Conservation (phyloP, 1,140 invertebrate species). For the Mylabris phalerata region DNA sequence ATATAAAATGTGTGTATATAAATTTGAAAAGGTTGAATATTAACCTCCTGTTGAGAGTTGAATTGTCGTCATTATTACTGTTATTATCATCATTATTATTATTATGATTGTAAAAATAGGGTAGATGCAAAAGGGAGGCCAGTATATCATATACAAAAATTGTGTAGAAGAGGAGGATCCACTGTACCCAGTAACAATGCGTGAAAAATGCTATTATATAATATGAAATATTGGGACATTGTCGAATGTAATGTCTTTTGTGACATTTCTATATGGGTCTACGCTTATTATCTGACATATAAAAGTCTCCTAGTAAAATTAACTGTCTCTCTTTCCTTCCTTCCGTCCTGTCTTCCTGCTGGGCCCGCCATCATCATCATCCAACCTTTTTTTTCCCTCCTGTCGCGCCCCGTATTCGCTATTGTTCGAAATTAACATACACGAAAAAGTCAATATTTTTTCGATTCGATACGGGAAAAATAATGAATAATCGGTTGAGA, state of each 20-base stretch:
- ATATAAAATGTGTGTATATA: too few relatives aligned
- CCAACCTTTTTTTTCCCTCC: too few relatives aligned
- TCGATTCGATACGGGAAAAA: too few relatives aligned
- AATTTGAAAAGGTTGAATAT: background rate
- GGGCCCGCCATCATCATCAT: too few relatives aligned
- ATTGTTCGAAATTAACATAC: too few relatives aligned
- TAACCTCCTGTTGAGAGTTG: conserved; percentile 2
- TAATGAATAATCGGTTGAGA: too few relatives aligned
- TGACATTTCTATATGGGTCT: conserved; percentile 14
- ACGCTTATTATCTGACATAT: conserved; percentile 14
- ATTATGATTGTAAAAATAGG: too few relatives aligned
- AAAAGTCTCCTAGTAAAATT: conserved; percentile 10
- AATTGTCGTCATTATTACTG: conserved; percentile 3
- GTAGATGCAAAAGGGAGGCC: background rate
- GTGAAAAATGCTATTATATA: conserved; percentile 12
- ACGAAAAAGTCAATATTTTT: too few relatives aligned
- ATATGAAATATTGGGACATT: conserved; percentile 10
- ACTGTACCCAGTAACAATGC: conserved; percentile 6
- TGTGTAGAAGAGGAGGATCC: too few relatives aligned
- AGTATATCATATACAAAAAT: background rate
- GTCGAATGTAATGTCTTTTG: conserved; percentile 15
- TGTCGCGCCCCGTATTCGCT: too few relatives aligned
- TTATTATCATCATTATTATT: too few relatives aligned
- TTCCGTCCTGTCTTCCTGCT: too few relatives aligned
- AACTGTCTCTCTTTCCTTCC: background rate